Conservation (phyloP, 92 coral and sea anemone species). For the Porites cylindrica region DNA sequence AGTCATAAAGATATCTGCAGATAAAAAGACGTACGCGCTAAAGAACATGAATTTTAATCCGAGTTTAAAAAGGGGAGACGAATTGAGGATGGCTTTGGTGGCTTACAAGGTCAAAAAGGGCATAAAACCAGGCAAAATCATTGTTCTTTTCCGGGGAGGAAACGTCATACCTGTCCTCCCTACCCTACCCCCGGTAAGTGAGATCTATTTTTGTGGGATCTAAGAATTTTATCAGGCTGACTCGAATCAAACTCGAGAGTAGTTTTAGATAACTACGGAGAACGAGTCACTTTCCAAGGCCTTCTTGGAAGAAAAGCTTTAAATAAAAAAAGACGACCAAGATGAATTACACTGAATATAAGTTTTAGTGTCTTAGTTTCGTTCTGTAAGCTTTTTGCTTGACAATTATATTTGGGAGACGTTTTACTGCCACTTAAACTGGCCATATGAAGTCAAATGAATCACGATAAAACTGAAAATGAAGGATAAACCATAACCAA, state of each 20-base stretch:
- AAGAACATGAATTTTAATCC: slow-evolving; percentile 22
- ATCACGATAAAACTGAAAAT: too few relatives aligned
- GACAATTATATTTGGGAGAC: too few relatives aligned
- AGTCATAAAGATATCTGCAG: background rate
- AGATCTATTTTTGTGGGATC: background rate
- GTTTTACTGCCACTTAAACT: too few relatives aligned
- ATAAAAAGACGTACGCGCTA: slow-evolving; percentile 20
- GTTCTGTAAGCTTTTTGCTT: too few relatives aligned
- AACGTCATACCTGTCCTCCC: slow-evolving; percentile 25
- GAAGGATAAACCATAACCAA: background rate
- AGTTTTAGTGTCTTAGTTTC: too few relatives aligned
- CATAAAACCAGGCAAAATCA: slow-evolving; percentile 11
- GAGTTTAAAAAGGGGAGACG: background rate
- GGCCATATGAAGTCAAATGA: background rate
- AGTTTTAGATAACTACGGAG: too few relatives aligned
- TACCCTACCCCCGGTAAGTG: slow-evolving; percentile 41
- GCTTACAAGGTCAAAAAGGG: slow-evolving; percentile 19
- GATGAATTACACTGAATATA: too few relatives aligned
- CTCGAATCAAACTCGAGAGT: too few relatives aligned
- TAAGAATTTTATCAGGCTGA: too few relatives aligned
- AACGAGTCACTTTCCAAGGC: too few relatives aligned
- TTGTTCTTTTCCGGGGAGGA: slow-evolving; percentile 35
- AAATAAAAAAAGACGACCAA: too few relatives aligned
- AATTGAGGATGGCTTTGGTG: slow-evolving; percentile 20
- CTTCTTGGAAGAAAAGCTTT: too few relatives aligned